These are phyloP conservation scores for Meteorus sp. DNA, from an alignment of 1,140 invertebrate species.

Conservation along the genomic window DNA sequence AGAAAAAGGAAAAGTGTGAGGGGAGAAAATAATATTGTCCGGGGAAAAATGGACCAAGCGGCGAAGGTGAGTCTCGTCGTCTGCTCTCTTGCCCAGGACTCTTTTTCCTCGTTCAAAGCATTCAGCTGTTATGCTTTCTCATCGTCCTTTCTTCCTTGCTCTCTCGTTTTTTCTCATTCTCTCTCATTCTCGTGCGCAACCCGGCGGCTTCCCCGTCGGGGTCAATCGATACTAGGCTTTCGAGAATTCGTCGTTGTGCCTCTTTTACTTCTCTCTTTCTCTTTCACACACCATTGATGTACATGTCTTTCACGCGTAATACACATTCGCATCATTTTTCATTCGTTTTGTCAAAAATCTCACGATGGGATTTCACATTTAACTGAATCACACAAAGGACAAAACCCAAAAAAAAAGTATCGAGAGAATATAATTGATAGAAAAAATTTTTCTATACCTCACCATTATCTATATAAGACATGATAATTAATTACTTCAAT, in stretches of 20 bases:
- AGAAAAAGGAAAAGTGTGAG: not conserved
- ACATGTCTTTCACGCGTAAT: not conserved
- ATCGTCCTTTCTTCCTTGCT: not conserved
- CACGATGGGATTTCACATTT: no score
- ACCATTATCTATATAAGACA: no score
- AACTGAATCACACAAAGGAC: no score
- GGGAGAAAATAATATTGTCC: constrained; percentile 7
- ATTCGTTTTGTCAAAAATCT: no score
- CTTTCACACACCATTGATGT: not conserved
- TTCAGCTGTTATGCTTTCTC: constrained; percentile 19
- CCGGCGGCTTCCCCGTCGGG: constrained; percentile 24
- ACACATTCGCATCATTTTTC: not conserved
- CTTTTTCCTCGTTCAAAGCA: not conserved
- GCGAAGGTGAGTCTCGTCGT: constrained; percentile 1
- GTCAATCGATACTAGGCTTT: constrained; percentile 30
- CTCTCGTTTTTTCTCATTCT: constrained; percentile 1
- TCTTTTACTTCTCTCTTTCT: constrained; percentile 5
- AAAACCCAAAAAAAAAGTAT: no score
- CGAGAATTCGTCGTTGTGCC: constrained; percentile 18
- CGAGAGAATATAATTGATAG: no score
- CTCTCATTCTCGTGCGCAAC: constrained; percentile 18
- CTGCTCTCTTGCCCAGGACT: not conserved
- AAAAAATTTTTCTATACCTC: no score
- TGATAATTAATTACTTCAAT: no score
- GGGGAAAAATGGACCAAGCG: not conserved